phyloP scores from a whole-genome alignment of 2,113 vertebrate species.

The Donacobius atricapilla region DNA sequence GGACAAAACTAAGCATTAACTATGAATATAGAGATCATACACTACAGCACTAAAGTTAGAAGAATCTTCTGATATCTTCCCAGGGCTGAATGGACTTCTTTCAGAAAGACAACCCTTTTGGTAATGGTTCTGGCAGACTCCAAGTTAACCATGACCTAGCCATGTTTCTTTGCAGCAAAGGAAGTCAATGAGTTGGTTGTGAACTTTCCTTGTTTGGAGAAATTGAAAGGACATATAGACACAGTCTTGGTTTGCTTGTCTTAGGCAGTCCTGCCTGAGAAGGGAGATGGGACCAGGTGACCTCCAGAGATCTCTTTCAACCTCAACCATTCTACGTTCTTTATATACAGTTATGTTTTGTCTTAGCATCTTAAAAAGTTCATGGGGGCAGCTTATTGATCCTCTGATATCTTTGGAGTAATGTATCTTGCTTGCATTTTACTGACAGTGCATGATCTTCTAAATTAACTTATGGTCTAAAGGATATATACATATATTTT shows the following conservation, averaged over 20 bases:
- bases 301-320: background rate
- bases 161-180: background rate
- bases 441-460: background rate
- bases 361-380: background rate
- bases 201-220: background rate
- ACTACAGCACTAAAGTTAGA: background rate
- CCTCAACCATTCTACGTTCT: background rate
- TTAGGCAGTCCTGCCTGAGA: background rate
- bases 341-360: background rate
- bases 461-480: background rate
- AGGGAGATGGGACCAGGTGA: background rate
- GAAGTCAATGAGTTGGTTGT: background rate
- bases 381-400: background rate
- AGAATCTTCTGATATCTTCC: background rate
- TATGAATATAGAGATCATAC: background rate
- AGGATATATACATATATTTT: background rate
- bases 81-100: background rate
- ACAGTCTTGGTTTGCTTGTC: background rate
- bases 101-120: rapidly evolving
- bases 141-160: background rate
- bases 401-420: background rate
- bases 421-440: background rate
- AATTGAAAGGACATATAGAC: background rate
- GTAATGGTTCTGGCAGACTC: background rate
- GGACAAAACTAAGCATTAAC: background rate